Base-by-base conservation (phyloP, 1,140 invertebrate species). In the Lasaia peninsularis region DNA sequence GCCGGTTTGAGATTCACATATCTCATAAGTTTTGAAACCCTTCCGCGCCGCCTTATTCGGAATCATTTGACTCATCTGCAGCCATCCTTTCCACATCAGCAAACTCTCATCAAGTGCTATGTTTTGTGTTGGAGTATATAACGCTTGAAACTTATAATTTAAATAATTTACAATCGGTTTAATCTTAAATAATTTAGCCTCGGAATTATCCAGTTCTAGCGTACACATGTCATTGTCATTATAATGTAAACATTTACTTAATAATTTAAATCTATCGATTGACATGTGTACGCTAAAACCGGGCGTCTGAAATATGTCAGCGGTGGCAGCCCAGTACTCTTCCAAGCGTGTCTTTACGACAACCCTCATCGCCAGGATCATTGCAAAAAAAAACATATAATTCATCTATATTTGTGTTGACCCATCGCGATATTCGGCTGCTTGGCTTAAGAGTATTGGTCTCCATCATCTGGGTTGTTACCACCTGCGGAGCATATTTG, bases 1-100 rank as follows among this genome's bases (percentile, higher is more conserved):
- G 24, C 24, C 24, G 24, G 24, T 28, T 28, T 28, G 24, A 28
- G 60, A 59, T 11, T 70, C 64, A 55, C 63, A 70, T 0, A 73
- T 14, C 34, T 69, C 71, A 35, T 67, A 71, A 3, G 62, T 67
- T 57, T 73, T 73, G 0, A 73, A 63, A 0, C 64, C 68, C 1
- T 63, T 49, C 44, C 7, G 2, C 0, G 68, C 68, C 11, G 60
- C 55, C 60, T 71, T 67, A 16, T 62, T 66, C 0, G 14, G 21
- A 11, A 68, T 65, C 16, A 60, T 53, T 48, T 67, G 62, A 4
- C 60, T 60, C 0, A 69, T 60, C 33, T 56, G 18, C 4, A 68
- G 40, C 56, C 63, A 60, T 2, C 63, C 68, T 14, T 69, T 64
- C 67, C 67, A 75, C 50, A 49, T n/a, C 1, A 51, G 16, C 9